Evolutionary conservation across 2,888 invertebrate species (phyloP).

Genomic region (Balanococcus diminutus): DNA sequence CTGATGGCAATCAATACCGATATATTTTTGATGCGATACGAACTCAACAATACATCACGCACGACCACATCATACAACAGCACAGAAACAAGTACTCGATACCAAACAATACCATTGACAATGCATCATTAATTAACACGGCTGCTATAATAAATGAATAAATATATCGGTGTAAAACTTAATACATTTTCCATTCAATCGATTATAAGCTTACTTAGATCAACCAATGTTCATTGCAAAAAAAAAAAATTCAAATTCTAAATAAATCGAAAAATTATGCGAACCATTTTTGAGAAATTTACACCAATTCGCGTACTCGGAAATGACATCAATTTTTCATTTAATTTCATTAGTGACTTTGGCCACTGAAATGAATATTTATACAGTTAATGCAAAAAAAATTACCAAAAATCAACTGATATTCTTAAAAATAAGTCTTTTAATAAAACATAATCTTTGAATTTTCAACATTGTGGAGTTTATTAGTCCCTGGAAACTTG

Average conservation of each 20-base stretch:
- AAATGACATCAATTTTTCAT: no score
- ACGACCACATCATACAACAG: background rate
- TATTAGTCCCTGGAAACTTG: no score
- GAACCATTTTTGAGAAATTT: background rate
- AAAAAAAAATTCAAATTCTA: background rate
- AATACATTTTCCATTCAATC: background rate
- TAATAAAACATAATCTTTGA: no score
- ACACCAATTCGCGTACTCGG: no score
- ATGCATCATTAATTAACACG: constrained; percentile 27
- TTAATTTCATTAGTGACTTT: no score
- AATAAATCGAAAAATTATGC: background rate
- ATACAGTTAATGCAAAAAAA: no score
- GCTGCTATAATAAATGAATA: constrained; percentile 20
- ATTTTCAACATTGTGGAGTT: no score
- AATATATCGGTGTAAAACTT: background rate
- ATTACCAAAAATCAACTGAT: no score
- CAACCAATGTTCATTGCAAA: background rate
- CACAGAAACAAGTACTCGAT: constrained; percentile 35
- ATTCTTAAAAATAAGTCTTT: no score
- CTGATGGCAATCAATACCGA: background rate
- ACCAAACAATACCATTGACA: constrained; percentile 12
- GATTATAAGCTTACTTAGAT: no score
- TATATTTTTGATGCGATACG: background rate
- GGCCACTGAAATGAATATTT: no score
- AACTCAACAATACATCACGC: background rate